Conservation (phyloP, 2,797 vertebrate species). For the Alcedo atthis region DNA sequence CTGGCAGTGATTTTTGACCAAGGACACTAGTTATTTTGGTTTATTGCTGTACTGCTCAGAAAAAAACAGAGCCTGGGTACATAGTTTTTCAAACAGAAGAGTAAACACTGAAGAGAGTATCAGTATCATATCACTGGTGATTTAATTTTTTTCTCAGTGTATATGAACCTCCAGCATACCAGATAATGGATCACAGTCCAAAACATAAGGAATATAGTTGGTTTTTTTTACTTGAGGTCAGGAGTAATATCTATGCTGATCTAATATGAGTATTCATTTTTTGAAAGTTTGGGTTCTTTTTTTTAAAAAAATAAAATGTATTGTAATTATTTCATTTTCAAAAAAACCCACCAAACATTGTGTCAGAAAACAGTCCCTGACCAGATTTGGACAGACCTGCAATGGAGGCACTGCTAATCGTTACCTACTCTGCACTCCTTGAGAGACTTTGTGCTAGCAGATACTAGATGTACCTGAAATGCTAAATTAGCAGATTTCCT, state of each 20-base stretch:
- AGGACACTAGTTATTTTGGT: background rate
- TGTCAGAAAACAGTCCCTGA: fast-evolving
- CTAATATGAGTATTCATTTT: background rate
- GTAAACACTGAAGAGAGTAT: background rate
- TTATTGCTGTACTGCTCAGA: background rate
- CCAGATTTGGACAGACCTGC: background rate
- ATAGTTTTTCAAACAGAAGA: background rate
- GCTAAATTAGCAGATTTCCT: background rate
- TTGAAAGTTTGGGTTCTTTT: background rate
- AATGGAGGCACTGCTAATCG: background rate
- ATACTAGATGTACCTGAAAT: background rate
- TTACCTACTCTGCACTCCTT: background rate
- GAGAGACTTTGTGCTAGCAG: background rate
- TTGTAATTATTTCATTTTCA: background rate
- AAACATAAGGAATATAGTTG: background rate
- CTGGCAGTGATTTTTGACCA: conserved; percentile 6
- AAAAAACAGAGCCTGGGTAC: background rate
- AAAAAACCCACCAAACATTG: background rate
- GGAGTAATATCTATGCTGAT: background rate
- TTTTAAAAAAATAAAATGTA: background rate
- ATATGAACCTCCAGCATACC: background rate
- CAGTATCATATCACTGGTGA: background rate
- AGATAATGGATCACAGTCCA: background rate
- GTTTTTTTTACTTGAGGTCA: background rate
- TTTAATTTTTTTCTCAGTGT: background rate